Conservation (phyloP, 2,888 invertebrate genomes). For the Pterobdella sp. region DNA sequence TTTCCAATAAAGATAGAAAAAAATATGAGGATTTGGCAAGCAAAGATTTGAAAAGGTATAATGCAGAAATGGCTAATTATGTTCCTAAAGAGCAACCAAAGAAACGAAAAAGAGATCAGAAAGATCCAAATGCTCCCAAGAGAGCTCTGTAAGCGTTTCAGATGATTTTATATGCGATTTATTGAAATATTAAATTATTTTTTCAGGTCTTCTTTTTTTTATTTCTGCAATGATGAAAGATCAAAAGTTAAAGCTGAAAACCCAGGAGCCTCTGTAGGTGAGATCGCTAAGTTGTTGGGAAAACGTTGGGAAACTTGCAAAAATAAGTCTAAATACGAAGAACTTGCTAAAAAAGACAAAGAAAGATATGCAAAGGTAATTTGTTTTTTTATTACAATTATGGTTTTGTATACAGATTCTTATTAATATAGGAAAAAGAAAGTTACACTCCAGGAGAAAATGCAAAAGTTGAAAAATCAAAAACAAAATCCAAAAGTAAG, state of each 20-base stretch:
- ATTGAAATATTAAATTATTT: background rate
- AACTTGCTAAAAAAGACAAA: conserved; percentile 86
- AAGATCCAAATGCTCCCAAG: conserved; percentile 98
- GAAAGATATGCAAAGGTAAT: conserved; percentile 83
- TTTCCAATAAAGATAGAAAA: conserved; percentile 24
- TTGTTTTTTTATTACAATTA: background rate
- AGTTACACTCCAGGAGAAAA: background rate
- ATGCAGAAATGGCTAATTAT: conserved; percentile 27
- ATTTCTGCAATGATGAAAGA: conserved; percentile 96
- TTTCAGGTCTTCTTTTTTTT: conserved; percentile 92
- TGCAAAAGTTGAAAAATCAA: conserved; percentile 14
- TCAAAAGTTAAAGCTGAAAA: conserved; percentile 83
- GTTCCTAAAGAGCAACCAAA: conserved; percentile 53
- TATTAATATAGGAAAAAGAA: conserved; percentile 33
- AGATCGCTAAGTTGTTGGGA: conserved; percentile 91
- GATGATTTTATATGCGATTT: background rate
- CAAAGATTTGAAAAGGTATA: conserved; percentile 23
- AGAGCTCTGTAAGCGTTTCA: conserved; percentile 78
- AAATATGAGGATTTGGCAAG: conserved; percentile 25
- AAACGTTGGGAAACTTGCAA: conserved; percentile 76
- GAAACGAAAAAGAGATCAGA: conserved; percentile 71
- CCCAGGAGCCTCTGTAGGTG: conserved; percentile 89
- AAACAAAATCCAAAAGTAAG: conserved; percentile 24
- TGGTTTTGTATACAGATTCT: background rate
- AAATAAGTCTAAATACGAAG: conserved; percentile 82